Base-by-base conservation (phyloP, 2,797 vertebrate genomes). In the Helarctos malayanus region DNA sequence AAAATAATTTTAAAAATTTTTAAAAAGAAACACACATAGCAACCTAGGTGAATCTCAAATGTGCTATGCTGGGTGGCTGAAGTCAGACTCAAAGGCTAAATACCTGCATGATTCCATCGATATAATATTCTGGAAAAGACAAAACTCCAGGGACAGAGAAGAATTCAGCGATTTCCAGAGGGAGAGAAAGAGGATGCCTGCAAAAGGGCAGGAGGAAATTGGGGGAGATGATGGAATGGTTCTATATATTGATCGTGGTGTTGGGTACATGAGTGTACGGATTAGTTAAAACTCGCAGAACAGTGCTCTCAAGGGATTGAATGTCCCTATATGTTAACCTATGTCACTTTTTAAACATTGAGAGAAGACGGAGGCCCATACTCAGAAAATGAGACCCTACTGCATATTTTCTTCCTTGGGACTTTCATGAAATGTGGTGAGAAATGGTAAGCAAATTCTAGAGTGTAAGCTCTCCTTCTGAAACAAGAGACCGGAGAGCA, bases 381-480 rank as follows among this genome's bases (percentile, higher is more conserved):
- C 73, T 79, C 73, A 56, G 91, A 69, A 35, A 68, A 63, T 73
- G 54, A 14, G 61, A 19, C 52, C 23, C 10, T 57, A 6, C 7
- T 45, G 38, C 15, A 7, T 25, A 65, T 14, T 19, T 84, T 63
- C 57, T 21, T 52, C 6, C 91, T 56, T 47, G 10, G 18, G 10
- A 75, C 71, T 92, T 47, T 18, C 18, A 0, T 8, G 32, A 78
- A 57, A 78, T 38, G 13, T 11, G 14, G 4, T 57, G 52, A 25
- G 45, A 68, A 49, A 69, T 19, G 7, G 11, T 12, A 69, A n/a
- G 5, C 35, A 38, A 23, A 19, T 56, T 25, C 56, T 38, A 32
- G 2, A 41, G 23, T 7, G 7, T 19, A 14, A 54, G 35, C 0
- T 52, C 21, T 8, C 6, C 15, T n/a, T 69, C n/a, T 1, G 41